Conservation (phyloP, 1,140 invertebrate species). For the Drosophila jambulina region DNA sequence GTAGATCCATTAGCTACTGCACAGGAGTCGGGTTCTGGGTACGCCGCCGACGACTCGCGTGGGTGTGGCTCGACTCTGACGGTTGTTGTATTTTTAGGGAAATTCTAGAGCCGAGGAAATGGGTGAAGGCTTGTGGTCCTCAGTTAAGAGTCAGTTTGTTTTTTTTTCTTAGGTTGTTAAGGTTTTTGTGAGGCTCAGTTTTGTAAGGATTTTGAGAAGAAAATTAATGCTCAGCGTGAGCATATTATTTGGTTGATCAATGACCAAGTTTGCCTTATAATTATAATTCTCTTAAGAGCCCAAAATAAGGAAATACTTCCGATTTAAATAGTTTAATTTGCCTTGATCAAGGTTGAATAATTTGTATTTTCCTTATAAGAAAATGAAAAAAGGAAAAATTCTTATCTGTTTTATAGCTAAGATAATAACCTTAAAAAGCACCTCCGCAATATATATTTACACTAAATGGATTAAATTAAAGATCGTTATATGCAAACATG, state of each 20-base stretch:
- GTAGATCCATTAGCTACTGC: conserved; percentile 76
- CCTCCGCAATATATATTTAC: too few species aligned
- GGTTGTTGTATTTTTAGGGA: conserved; percentile 1
- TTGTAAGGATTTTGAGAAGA: background rate
- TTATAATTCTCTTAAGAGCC: background rate
- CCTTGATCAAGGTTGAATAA: too few species aligned
- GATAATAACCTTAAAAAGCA: background rate
- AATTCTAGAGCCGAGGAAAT: conserved; percentile 13
- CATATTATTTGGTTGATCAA: background rate
- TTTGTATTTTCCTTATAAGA: too few species aligned
- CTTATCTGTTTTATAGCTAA: too few species aligned
- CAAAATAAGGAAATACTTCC: too few species aligned
- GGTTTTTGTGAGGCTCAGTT: background rate
- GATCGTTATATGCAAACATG: background rate
- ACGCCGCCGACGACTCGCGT: conserved; percentile 4
- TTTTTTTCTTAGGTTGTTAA: too few species aligned
- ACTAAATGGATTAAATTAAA: background rate
- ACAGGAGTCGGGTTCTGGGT: conserved; percentile 28
- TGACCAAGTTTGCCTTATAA: background rate
- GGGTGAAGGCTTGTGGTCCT: conserved; percentile 10
- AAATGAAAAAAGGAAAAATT: too few species aligned
- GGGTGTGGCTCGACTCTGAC: conserved; percentile 40
- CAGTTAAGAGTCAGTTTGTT: background rate
- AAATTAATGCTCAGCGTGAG: too few species aligned
- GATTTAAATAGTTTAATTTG: too few species aligned